These are phyloP conservation scores for Trachelus stipa DNA, from an alignment of 2,888 invertebrate genomes.

Conservation along the genomic window DNA sequence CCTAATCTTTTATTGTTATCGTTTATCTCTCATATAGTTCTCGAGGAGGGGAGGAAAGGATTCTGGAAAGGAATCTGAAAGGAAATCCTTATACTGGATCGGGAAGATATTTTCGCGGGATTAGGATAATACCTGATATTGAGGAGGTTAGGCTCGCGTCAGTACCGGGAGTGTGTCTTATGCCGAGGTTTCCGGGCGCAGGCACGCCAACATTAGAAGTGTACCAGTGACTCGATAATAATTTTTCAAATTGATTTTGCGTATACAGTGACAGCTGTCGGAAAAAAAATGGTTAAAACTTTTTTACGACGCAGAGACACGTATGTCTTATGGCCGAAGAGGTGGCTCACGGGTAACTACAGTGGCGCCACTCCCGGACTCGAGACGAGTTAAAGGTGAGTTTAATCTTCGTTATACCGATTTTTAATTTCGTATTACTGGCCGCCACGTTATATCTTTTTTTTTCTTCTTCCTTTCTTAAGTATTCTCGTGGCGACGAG, in stretches of 20 bases:
- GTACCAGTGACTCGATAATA: neutral
- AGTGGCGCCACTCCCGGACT: conserved; percentile 4
- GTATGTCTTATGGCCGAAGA: neutral
- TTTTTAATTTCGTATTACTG: conserved; percentile 63
- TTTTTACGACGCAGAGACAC: neutral
- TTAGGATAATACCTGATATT: neutral
- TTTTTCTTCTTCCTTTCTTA: neutral
- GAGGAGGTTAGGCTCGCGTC: conserved; percentile 18
- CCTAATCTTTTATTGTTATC: neutral
- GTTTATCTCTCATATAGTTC: conserved; percentile 15
- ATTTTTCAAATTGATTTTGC: neutral
- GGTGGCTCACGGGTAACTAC: no score
- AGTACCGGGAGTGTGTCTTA: conserved; percentile 38
- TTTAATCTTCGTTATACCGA: conserved; percentile 46
- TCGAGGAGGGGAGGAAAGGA: conserved; percentile 17
- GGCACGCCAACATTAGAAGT: neutral
- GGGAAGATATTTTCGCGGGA: conserved; percentile 4
- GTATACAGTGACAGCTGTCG: neutral
- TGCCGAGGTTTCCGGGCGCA: conserved; percentile 11
- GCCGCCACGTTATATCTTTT: conserved; percentile 26
- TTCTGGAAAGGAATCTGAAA: conserved; percentile 10
- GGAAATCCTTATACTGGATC: neutral
- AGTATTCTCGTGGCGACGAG: conserved; percentile 41
- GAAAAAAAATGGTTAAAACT: neutral
- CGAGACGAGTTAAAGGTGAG: neutral